phyloP scores from a whole-genome alignment of 35 echinoderm and acorn worm genomes.

The Diadema setosum region DNA sequence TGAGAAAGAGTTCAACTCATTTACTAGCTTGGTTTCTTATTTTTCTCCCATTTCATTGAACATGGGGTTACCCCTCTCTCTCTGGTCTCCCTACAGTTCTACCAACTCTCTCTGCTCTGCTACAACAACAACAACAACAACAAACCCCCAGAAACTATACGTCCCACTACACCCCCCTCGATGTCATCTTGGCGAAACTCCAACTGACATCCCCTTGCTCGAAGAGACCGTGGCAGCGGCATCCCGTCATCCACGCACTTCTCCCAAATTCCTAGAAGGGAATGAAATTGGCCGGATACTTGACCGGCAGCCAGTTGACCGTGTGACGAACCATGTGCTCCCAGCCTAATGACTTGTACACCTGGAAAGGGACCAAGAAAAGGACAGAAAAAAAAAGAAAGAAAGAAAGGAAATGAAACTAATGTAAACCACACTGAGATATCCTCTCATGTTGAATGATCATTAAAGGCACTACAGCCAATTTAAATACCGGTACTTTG shows the following conservation, averaged over 20 bases:
- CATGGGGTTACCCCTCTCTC: no score
- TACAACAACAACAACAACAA: neutral
- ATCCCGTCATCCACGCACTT: neutral
- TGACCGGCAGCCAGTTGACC: slow-evolving; percentile 76
- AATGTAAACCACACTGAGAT: no score
- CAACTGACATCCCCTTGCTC: neutral
- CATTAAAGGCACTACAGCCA: no score
- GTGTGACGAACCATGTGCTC: slow-evolving; percentile 69
- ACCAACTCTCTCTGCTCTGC: neutral
- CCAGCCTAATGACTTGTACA: slow-evolving; percentile 73
- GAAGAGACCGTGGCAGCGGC: neutral
- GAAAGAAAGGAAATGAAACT: neutral
- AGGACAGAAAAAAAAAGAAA: neutral
- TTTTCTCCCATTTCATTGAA: no score
- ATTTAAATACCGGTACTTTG: no score
- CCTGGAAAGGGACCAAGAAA: slow-evolving; percentile 20
- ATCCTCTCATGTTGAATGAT: no score
- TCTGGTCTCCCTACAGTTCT: no score
- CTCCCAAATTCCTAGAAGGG: slow-evolving; percentile 36
- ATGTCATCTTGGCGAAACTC: neutral
- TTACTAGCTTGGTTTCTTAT: no score
- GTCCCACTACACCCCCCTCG: neutral
- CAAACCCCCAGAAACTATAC: neutral
- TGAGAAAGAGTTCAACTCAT: no score
- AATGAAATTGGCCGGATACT: slow-evolving; percentile 79